Percentiles rank a stretch among this genome's conserved stretches.
Evolutionary conservation across 2,797 vertebrate genomes (phyloP).

Genomic region (Melopsittacus undulatus): DNA sequence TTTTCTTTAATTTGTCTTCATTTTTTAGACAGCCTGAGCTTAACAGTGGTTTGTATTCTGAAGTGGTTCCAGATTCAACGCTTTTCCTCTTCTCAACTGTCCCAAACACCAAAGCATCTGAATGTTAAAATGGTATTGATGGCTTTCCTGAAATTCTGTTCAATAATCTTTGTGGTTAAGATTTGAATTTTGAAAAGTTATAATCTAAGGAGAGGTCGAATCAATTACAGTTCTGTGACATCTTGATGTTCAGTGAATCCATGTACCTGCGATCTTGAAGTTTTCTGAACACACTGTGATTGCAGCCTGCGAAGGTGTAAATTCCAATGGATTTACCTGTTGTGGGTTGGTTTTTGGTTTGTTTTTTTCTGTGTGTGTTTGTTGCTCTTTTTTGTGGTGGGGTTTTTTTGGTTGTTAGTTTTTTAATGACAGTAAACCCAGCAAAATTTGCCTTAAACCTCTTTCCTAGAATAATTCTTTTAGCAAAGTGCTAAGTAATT

Average conservation of each 20-base stretch:
- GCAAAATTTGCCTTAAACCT: neutral
- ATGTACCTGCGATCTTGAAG: neutral
- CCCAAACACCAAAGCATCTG: neutral
- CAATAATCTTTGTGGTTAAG: neutral
- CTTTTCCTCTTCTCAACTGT: neutral
- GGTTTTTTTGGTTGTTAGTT: too few relatives aligned
- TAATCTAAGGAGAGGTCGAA: neutral
- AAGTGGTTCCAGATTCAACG: neutral
- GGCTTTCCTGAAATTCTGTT: neutral
- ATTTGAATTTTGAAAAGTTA: neutral
- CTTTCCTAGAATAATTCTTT: neutral
- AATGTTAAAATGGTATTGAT: neutral
- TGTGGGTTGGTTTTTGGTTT: neutral
- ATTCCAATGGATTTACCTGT: neutral
- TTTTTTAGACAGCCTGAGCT: constrained; percentile 21
- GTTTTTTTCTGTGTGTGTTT: neutral
- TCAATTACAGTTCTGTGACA: neutral
- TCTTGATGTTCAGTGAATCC: neutral
- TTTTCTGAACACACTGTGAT: neutral
- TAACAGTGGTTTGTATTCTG: neutral
- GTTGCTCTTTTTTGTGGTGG: too few relatives aligned
- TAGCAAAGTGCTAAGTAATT: neutral
- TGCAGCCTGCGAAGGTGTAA: neutral
- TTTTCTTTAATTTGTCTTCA: constrained; percentile 48
- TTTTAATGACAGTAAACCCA: neutral